These are phyloP conservation scores for Flexamia atlantica DNA, from an alignment of 2,888 invertebrate species.

Conservation along the genomic window DNA sequence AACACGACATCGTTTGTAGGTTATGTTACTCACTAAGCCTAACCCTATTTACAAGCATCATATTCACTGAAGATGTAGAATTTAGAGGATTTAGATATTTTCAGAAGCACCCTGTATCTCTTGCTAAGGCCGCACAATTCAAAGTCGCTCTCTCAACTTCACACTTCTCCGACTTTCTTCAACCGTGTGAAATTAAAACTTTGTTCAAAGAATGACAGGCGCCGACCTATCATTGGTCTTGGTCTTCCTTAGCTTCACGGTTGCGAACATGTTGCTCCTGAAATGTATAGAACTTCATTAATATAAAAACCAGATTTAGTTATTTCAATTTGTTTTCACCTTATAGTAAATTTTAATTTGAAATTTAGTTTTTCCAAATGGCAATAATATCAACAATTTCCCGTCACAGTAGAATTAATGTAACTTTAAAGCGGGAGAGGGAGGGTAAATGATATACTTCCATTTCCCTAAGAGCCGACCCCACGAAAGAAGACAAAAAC, in stretches of 20 bases:
- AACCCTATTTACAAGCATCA: neutral
- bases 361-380: too few relatives aligned
- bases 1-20: neutral
- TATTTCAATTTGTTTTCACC: too few relatives aligned
- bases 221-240: constrained; percentile 92
- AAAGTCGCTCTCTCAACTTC: neutral
- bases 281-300: too few relatives aligned
- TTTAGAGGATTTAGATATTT: neutral
- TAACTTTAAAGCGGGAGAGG: too few relatives aligned
- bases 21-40: neutral
- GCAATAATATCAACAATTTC: too few relatives aligned
- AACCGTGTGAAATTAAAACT: constrained; percentile 26
- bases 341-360: too few relatives aligned
- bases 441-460: too few relatives aligned
- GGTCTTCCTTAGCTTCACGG: constrained; percentile 92
- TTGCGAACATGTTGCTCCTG: constrained; percentile 93
- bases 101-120: constrained; percentile 29
- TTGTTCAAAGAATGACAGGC: constrained; percentile 79
- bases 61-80: neutral
- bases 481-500: too few relatives aligned
- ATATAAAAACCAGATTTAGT: too few relatives aligned
- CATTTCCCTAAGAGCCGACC: too few relatives aligned
- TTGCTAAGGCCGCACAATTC: constrained; percentile 23
- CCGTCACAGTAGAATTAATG: too few relatives aligned
- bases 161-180: neutral